Conservation (phyloP, 2,888 invertebrate species). For the Pemphredon lugubris region DNA sequence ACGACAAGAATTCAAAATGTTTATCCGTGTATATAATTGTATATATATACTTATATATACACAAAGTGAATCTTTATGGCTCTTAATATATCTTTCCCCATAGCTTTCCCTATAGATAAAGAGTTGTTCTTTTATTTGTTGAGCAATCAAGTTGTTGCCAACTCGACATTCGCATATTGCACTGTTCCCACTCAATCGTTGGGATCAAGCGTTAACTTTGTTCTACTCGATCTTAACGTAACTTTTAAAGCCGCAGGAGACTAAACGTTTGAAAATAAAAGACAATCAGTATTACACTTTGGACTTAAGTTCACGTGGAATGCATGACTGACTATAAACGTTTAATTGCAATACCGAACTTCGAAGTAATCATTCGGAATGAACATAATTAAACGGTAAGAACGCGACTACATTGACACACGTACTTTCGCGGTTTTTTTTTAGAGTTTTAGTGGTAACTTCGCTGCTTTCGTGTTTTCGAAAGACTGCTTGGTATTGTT, state of each 20-base stretch:
- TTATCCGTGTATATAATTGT: no score
- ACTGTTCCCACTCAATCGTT: background rate
- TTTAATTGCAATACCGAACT: background rate
- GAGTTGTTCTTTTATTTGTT: background rate
- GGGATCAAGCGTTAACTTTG: background rate
- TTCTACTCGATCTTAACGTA: background rate
- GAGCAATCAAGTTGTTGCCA: background rate
- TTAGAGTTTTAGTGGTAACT: background rate
- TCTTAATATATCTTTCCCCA: no score
- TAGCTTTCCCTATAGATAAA: no score
- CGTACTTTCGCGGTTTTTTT: background rate
- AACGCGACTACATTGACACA: background rate
- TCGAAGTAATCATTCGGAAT: background rate
- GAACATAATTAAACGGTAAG: background rate
- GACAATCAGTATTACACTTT: background rate
- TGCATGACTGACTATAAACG: background rate
- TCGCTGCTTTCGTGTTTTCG: no score
- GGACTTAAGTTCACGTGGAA: background rate
- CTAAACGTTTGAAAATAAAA: background rate
- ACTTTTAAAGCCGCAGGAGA: background rate
- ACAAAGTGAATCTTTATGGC: no score
- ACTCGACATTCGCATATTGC: background rate
- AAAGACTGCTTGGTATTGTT: no score
- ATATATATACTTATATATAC: no score
- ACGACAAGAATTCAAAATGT: background rate